These are phyloP conservation scores for Hozukius guyotensis DNA, from an alignment of 2,797 vertebrate genomes.

Conservation along the genomic window DNA sequence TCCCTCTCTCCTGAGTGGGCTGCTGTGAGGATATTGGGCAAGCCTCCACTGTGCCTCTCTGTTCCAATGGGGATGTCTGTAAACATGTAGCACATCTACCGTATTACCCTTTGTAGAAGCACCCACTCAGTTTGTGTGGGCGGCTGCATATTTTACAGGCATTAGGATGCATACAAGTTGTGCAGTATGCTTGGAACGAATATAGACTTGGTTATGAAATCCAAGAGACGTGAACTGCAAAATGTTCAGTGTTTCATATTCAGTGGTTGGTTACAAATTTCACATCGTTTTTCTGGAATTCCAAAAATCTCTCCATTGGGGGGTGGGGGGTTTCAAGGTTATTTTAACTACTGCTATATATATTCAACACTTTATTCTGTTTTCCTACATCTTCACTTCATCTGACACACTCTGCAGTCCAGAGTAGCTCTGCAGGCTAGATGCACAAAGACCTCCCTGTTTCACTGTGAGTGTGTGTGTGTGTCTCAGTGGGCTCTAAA, in stretches of 20 bases:
- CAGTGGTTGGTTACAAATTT: background rate
- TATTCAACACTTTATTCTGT: background rate
- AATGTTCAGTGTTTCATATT: slow-evolving; percentile 17
- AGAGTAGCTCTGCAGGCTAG: slow-evolving; percentile 22
- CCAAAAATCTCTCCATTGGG: background rate
- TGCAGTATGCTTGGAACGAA: slow-evolving; percentile 56
- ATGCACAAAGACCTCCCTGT: slow-evolving; percentile 66
- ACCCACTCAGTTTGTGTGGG: slow-evolving; percentile 72
- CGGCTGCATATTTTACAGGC: slow-evolving; percentile 67
- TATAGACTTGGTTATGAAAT: slow-evolving; percentile 73
- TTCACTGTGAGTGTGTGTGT: slow-evolving; percentile 25
- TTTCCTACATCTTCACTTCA: slow-evolving; percentile 14
- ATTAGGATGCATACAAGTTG: slow-evolving; percentile 65
- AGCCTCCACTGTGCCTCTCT: slow-evolving; percentile 73
- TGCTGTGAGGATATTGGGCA: slow-evolving; percentile 76
- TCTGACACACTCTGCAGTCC: slow-evolving; percentile 11
- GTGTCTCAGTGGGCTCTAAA: slow-evolving; percentile 29
- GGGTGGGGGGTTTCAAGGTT: too few relatives aligned
- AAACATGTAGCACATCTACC: slow-evolving; percentile 76
- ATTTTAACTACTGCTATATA: background rate
- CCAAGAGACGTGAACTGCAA: slow-evolving; percentile 30
- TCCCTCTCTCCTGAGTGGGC: slow-evolving; percentile 67
- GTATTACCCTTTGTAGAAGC: slow-evolving; percentile 77
- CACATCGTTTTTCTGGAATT: background rate
- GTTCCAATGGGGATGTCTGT: slow-evolving; percentile 72